phyloP scores from a whole-genome alignment of 2,888 invertebrate genomes.

The Papilio gigon region DNA sequence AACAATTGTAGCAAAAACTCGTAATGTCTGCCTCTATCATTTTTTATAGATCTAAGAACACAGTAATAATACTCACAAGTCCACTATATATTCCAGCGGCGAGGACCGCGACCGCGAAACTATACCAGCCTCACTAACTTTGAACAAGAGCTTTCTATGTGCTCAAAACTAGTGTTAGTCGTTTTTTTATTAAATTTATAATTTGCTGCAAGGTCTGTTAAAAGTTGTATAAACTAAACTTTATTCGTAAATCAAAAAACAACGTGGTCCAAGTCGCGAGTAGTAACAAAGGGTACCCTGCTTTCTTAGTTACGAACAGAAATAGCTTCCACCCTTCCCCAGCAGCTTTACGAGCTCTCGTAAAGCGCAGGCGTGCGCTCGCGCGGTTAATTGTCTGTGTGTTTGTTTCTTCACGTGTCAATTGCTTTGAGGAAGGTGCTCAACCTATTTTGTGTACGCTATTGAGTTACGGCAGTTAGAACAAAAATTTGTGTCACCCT shows the following conservation, averaged over 20 bases:
- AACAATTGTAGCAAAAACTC: too few species aligned
- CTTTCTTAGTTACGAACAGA: constrained; percentile 6
- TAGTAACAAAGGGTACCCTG: constrained; percentile 2
- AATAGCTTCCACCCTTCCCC: constrained; percentile 7
- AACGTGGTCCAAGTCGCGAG: too few species aligned
- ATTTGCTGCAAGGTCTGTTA: neutral
- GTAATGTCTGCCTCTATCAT: too few species aligned
- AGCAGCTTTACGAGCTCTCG: constrained; percentile 5
- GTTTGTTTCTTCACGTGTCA: constrained; percentile 23
- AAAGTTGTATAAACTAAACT: neutral
- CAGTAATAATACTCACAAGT: too few species aligned
- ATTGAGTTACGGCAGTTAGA: neutral
- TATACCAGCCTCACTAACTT: too few species aligned
- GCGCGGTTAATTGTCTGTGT: neutral
- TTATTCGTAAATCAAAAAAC: neutral
- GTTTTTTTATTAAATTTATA: too few species aligned
- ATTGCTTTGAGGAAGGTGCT: constrained; percentile 4
- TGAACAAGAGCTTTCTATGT: too few species aligned
- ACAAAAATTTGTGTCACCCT: neutral
- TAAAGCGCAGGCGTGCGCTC: neutral
- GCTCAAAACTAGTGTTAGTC: too few species aligned
- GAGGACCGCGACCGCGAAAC: too few species aligned
- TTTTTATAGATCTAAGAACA: too few species aligned
- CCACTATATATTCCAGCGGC: too few species aligned
- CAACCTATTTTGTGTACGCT: constrained; percentile 9